Conservation (phyloP, 2,888 invertebrate genomes). For the Graphium colonna region DNA sequence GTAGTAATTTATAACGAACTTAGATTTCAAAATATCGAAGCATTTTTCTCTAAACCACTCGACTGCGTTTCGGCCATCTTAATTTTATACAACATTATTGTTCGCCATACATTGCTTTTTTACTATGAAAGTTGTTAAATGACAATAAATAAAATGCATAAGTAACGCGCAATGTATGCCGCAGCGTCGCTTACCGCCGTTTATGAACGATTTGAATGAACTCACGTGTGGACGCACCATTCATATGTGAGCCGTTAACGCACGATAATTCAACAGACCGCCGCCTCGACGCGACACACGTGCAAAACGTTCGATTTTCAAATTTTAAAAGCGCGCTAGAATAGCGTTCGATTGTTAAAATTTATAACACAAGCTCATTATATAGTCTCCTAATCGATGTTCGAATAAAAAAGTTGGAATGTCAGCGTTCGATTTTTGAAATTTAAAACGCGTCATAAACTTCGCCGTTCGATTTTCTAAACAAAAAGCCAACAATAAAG, state of each 20-base stretch:
- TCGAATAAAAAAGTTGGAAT: background rate
- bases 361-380: background rate
- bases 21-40: background rate
- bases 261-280: conserved; percentile 65
- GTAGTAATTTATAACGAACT: too few relatives aligned
- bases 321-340: too few relatives aligned
- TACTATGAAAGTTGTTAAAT: conserved; percentile 36
- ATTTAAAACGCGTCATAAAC: conserved; percentile 8
- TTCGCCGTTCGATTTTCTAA: background rate
- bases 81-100: too few relatives aligned
- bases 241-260: conserved; percentile 72
- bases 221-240: conserved; percentile 67
- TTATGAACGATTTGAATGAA: conserved; percentile 77
- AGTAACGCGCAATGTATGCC: conserved; percentile 70
- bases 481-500: background rate
- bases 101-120: conserved; percentile 25
- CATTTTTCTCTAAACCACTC: background rate
- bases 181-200: conserved; percentile 54
- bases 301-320: background rate
- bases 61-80: too few relatives aligned
- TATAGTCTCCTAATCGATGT: background rate
- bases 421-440: conserved; percentile 10
- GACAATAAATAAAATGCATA: too few relatives aligned
- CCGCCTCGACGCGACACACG: conserved; percentile 55
- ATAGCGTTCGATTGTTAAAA: background rate